Conservation (phyloP, 2,113 vertebrate species). For the Tapirus terrestris region DNA sequence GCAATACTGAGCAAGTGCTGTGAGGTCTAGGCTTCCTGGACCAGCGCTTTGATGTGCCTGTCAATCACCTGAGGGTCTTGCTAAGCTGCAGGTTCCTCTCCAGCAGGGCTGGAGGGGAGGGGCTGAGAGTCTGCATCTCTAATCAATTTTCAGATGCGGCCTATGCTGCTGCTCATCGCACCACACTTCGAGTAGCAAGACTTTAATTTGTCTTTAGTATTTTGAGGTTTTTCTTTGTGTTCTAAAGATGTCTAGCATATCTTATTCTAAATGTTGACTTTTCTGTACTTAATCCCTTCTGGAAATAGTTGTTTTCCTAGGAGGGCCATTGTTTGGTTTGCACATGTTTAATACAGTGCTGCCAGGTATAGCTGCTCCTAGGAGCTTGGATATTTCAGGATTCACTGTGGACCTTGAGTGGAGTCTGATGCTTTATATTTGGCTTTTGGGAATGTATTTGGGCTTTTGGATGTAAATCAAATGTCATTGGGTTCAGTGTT, state of each 20-base stretch:
- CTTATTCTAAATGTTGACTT: neutral
- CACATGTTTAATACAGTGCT: neutral
- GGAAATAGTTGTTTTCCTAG: neutral
- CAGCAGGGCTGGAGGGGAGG: neutral
- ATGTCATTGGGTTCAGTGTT: neutral
- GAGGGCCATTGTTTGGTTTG: neutral
- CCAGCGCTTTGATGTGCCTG: neutral
- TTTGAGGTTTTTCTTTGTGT: neutral
- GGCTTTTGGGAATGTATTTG: conserved; percentile 12
- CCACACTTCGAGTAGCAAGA: neutral
- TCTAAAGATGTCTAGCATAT: neutral
- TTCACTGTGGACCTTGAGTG: neutral
- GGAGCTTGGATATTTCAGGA: neutral
- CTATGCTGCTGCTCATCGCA: neutral
- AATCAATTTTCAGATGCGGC: neutral
- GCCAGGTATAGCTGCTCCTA: neutral
- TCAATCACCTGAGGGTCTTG: neutral
- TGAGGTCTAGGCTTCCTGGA: neutral
- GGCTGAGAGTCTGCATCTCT: neutral
- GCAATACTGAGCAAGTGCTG: neutral
- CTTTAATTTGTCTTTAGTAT: neutral
- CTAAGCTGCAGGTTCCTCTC: neutral
- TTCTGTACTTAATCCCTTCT: neutral
- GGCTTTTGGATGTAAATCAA: conserved; percentile 26
- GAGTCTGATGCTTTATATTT: conserved; percentile 32